Evolutionary conservation across 2,888 invertebrate genomes (phyloP).

Genomic region (Melieria picta): DNA sequence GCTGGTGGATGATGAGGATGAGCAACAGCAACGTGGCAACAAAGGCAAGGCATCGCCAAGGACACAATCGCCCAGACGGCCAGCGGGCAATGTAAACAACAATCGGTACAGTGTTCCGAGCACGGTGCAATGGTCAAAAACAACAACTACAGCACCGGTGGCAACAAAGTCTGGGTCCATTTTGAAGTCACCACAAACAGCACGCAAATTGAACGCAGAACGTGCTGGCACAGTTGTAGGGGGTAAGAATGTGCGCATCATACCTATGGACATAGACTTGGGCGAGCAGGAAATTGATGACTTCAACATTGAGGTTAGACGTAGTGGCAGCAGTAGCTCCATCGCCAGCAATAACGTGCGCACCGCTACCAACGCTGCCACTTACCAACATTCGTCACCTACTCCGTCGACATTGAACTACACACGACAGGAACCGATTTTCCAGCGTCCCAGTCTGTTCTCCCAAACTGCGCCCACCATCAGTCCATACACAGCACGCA

Average conservation of each 20-base stretch:
- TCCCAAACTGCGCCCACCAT: too few species aligned
- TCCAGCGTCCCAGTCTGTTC: too few species aligned
- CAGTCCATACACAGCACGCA: too few species aligned
- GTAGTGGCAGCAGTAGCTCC: slow-evolving; percentile 4
- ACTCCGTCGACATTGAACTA: background rate
- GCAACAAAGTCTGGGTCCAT: slow-evolving; percentile 36
- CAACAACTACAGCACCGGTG: slow-evolving; percentile 30
- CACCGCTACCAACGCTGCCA: background rate
- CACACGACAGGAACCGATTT: too few species aligned
- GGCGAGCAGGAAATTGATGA: slow-evolving; percentile 41
- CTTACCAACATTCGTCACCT: background rate
- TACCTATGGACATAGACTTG: slow-evolving; percentile 42
- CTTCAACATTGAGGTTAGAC: slow-evolving; percentile 34
- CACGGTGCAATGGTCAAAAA: background rate
- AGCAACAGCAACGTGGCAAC: background rate
- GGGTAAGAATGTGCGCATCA: slow-evolving; percentile 35
- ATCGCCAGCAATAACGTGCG: slow-evolving; percentile 8
- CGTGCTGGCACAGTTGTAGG: background rate
- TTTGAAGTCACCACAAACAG: slow-evolving; percentile 47
- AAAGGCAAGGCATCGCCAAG: slow-evolving; percentile 39
- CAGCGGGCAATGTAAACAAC: slow-evolving; percentile 29
- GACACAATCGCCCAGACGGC: slow-evolving; percentile 42
- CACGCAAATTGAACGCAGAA: background rate
- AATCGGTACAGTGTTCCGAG: background rate
- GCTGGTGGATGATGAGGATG: slow-evolving; percentile 20